Conservation (phyloP, 2,888 invertebrate genomes). For the Glyphotaelius pellucidus region DNA sequence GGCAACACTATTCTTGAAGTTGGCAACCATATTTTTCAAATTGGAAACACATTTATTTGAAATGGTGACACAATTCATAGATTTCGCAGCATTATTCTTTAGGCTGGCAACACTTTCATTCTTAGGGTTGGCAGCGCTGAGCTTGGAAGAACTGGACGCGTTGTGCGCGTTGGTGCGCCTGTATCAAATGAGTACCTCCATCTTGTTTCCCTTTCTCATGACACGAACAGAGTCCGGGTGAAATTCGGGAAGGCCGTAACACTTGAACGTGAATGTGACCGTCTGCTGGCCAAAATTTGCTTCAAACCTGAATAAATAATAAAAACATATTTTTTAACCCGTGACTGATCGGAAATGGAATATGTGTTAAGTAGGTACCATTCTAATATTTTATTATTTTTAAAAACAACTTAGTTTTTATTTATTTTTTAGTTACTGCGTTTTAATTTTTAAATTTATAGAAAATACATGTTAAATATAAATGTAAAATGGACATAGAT, state of each 20-base stretch:
- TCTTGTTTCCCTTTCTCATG: slow-evolving; percentile 74
- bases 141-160: slow-evolving; percentile 58
- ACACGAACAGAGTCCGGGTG: slow-evolving; percentile 70
- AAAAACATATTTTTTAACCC: not conserved
- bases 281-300: slow-evolving; percentile 89
- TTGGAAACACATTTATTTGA: not conserved
- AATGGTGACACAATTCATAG: not conserved
- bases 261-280: slow-evolving; percentile 87
- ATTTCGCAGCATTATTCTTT: slow-evolving; percentile 36
- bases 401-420: too few species aligned
- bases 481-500: too few species aligned
- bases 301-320: slow-evolving; percentile 81
- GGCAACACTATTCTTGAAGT: not conserved
- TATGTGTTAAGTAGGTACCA: not conserved
- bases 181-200: slow-evolving; percentile 71
- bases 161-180: slow-evolving; percentile 55
- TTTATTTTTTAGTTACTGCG: too few species aligned
- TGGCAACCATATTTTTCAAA: not conserved
- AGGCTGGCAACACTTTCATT: not conserved
- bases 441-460: too few species aligned
- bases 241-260: slow-evolving; percentile 80
- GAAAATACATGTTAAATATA: too few species aligned
- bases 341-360: not conserved
- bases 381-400: not conserved
- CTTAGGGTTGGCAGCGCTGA: slow-evolving; percentile 51